Base-by-base conservation (phyloP, 2,113 vertebrate genomes). In the Dolichotis patagonum region DNA sequence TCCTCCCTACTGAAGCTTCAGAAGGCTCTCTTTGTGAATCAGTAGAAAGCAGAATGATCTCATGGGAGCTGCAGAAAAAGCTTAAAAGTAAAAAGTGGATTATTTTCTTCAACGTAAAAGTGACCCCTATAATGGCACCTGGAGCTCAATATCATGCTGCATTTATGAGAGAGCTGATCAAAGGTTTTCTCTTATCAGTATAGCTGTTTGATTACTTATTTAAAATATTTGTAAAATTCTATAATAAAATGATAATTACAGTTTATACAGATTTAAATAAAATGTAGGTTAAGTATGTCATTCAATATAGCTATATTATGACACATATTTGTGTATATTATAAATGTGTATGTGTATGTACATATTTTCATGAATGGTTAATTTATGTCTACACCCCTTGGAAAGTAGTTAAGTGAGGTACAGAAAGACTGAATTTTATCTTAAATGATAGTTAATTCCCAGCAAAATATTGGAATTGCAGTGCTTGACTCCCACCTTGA, bases 71-170 rank as follows among this genome's bases (percentile, higher is more conserved):
- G 54, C 38, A 94, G 75, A 65, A 77, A 88, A 94, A 93, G 85
- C 80, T 93, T 85, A 73, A 95, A 97, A 96, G 92, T 95, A 86
- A 89, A 94, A 92, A 94, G 62, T 85, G 75, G 86, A 94, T 81
- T 94, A 69, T 97, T 97, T 95, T 94, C 54, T 78, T 83, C 71
- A 75, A 78, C 49, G n/a, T 96, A 94, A 90, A 95, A 90, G 69
- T 94, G 91, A 97, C 78, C 88, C 49, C 65, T 88, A 67, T 92
- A 94, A 85, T 93, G 82, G 73, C 88, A 78, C 49, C 80, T 95
- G n/a, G 58, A 81, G 20, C 28, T 84, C 87, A 49, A 58, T 60
- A 60, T 24, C 43, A 58, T 62, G 60, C 28, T 49, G 20, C 9
- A 32, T 12, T 89, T 93, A 12, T 92, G 77, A 83, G 56, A 80